These are phyloP conservation scores for Cyrtonyx montezumae DNA, from an alignment of 2,113 vertebrate species.

Conservation along the genomic window DNA sequence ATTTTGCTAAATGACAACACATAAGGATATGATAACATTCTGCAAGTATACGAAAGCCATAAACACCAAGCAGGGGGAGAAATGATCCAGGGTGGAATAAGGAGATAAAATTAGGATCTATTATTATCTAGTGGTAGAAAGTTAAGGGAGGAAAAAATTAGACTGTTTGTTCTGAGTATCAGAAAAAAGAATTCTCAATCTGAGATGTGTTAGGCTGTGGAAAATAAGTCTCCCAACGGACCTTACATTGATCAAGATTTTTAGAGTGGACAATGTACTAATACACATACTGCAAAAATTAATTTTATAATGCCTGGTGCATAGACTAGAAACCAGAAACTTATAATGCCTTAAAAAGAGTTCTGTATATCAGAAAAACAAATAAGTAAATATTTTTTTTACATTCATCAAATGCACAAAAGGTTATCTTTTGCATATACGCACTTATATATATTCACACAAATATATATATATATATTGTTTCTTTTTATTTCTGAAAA, in stretches of 20 bases:
- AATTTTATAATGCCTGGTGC: conserved; percentile 6
- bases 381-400: background rate
- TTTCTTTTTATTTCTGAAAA: background rate
- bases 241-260: conserved; percentile 49
- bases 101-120: conserved; percentile 53
- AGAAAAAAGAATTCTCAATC: conserved; percentile 47
- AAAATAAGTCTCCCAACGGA: conserved; percentile 42
- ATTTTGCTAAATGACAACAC: conserved; percentile 8
- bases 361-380: background rate
- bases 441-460: background rate
- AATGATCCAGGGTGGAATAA: conserved; percentile 43
- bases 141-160: conserved; percentile 47
- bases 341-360: conserved; percentile 23
- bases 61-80: conserved; percentile 29
- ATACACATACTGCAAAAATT: background rate
- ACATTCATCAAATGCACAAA: background rate
- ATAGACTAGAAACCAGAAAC: conserved; percentile 14
- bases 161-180: conserved; percentile 35
- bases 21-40: conserved; percentile 52
- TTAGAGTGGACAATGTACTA: conserved; percentile 45
- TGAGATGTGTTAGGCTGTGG: conserved; percentile 31
- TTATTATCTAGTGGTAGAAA: conserved; percentile 47
- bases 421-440: accelerated
- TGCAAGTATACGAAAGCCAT: conserved; percentile 44
- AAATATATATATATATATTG: background rate